These are phyloP conservation scores for Mionectes macconnelli DNA, from an alignment of 2,113 vertebrate species.

Conservation along the genomic window DNA sequence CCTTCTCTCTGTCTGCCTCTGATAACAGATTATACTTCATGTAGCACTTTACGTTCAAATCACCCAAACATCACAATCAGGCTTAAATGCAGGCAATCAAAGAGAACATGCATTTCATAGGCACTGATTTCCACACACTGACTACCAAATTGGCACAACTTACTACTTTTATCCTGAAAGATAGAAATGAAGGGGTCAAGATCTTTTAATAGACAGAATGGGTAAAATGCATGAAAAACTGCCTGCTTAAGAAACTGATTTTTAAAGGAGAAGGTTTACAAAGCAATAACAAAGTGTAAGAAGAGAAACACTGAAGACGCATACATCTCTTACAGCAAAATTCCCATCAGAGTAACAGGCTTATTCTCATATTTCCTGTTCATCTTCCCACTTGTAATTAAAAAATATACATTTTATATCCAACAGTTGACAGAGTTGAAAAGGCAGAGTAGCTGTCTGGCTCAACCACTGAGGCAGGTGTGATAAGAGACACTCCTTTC, in stretches of 20 bases:
- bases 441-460: background rate
- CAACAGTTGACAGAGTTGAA: background rate
- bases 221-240: constrained; percentile 51
- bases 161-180: constrained; percentile 57
- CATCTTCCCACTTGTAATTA: background rate
- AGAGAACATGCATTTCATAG: constrained; percentile 60
- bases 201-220: constrained; percentile 70
- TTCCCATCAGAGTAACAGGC: background rate
- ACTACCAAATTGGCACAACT: constrained; percentile 66
- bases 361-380: background rate
- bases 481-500: background rate
- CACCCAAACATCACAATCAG: constrained; percentile 61
- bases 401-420: background rate
- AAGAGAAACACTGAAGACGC: background rate
- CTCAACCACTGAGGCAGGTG: background rate
- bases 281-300: background rate
- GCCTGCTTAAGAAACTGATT: constrained; percentile 29
- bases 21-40: constrained; percentile 7
- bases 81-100: constrained; percentile 72
- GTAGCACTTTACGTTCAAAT: background rate
- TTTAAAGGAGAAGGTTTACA: constrained; percentile 5
- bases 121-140: constrained; percentile 55
- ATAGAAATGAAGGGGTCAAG: constrained; percentile 72
- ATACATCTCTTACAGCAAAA: background rate
- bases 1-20: constrained; percentile 7